Base-by-base conservation (phyloP, 2,797 vertebrate species). In the Pelodytes ibericus region DNA sequence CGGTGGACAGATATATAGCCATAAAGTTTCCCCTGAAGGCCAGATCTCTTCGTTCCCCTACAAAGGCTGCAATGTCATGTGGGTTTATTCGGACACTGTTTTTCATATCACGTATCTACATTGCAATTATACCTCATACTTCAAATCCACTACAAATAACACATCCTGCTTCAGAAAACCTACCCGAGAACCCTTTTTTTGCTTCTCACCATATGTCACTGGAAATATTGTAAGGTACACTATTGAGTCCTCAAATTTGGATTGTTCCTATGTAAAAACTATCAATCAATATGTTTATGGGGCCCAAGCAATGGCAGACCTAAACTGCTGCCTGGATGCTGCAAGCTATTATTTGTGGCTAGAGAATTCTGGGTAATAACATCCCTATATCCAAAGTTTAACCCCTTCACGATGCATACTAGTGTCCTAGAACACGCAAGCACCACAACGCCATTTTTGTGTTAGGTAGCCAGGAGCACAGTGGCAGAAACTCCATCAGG, bases 271-370 rank as follows among this genome's bases (percentile, higher is more conserved):
- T 66, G 73, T 36, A 15, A 0, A 49, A n/a, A 0, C 0, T 0
- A 11, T 24, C 18, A 73, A 64, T 16, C 61, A 10, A 24, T 57
- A 18, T 26, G 61, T 0, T 0, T 69, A 58, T 9, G 30, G 82
- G 20, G 27, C 60, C 0, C 88, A 89, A 70, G 93, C 87, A 83
- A 79, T 95, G 0, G 89, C 93, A 31, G 88, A 88, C 0, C 86
- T 91, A 57, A 96, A 94, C 83, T 95, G 94, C 85, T 94, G 90
- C 70, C 88, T 95, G 3, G 93, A 95, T 74, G 90, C 88, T 7
- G 16, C 94, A 68, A 90, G 90, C 72, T 96, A 92, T 86, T 95
- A 92, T 75, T 94, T 79, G 85, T 95, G 75, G 83, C 93, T 59
- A 90, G 77, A 79, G 79, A 86, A 62, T 83, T 87, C 72, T 76